These are phyloP conservation scores for Lytechinus variegatus DNA, from an alignment of 35 echinoderm and acorn worm species.

Conservation along the genomic window DNA sequence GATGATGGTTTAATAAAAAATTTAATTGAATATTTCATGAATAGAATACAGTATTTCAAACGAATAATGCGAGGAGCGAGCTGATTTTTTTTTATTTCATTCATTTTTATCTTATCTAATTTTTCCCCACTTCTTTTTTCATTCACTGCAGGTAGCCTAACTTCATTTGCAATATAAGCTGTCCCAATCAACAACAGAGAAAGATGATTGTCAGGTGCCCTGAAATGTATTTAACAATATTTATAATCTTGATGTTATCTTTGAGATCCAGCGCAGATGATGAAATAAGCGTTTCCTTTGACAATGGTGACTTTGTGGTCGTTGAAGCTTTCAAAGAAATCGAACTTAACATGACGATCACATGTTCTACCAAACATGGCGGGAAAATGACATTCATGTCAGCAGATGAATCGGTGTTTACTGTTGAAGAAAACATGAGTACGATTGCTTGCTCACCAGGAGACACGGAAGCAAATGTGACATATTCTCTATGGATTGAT, in stretches of 20 bases:
- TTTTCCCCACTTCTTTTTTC: not conserved
- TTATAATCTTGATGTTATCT: not conserved
- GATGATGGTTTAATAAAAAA: too few species aligned
- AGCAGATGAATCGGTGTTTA: constrained; percentile 43
- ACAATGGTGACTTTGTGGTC: not conserved
- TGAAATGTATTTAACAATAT: not conserved
- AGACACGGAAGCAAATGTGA: not conserved
- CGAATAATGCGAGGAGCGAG: too few species aligned
- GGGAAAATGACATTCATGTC: not conserved
- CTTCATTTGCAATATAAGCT: not conserved
- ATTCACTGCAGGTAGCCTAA: not conserved
- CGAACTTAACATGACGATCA: constrained; percentile 29
- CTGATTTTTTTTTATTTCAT: too few species aligned
- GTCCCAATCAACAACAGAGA: not conserved
- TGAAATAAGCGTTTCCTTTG: not conserved
- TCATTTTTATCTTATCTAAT: too few species aligned
- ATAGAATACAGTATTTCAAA: too few species aligned
- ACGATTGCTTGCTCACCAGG: not conserved
- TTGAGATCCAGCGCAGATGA: not conserved
- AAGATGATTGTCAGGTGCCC: not conserved
- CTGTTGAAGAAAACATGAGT: not conserved
- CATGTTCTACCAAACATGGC: constrained; percentile 2
- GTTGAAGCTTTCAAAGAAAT: constrained; percentile 5
- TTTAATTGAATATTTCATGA: too few species aligned
- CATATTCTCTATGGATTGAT: not conserved